A percentile compares a stretch with the other conserved stretches of the same genome.
Evolutionary conservation across 2,797 vertebrate genomes (phyloP).

Genomic region (Tangara arthus): DNA sequence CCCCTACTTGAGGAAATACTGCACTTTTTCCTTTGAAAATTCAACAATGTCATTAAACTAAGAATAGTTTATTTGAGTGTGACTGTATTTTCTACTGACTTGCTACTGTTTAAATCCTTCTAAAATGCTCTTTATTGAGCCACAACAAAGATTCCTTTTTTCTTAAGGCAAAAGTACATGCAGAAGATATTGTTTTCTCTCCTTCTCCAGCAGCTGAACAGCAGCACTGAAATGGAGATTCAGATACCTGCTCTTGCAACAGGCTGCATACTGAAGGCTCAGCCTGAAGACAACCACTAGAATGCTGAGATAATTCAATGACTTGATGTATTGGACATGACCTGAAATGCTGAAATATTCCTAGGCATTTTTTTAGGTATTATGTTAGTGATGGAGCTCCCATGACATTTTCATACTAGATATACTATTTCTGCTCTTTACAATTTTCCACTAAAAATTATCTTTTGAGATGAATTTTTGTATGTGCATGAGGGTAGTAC

Average conservation of each 20-base stretch:
- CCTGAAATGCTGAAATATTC: background rate
- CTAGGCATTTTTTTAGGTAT: background rate
- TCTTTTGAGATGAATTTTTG: background rate
- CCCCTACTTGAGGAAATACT: background rate
- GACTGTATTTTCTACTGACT: background rate
- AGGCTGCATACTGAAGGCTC: background rate
- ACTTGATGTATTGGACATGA: background rate
- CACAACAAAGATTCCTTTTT: background rate
- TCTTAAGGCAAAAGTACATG: background rate
- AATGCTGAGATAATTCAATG: slow-evolving; percentile 22
- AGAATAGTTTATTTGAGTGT: background rate
- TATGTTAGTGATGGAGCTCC: background rate
- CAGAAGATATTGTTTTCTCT: background rate
- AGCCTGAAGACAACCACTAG: background rate
- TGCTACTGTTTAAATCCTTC: background rate
- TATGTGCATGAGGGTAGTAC: background rate
- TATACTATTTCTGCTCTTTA: background rate
- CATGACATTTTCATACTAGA: background rate
- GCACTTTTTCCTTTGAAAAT: background rate
- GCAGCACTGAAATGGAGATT: background rate
- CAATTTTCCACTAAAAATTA: background rate
- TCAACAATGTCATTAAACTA: background rate
- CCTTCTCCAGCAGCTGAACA: background rate
- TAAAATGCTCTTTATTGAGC: background rate
- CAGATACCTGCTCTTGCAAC: background rate